phyloP scores from a whole-genome alignment of 2,888 invertebrate genomes.

The Gisinianus flammeolus region DNA sequence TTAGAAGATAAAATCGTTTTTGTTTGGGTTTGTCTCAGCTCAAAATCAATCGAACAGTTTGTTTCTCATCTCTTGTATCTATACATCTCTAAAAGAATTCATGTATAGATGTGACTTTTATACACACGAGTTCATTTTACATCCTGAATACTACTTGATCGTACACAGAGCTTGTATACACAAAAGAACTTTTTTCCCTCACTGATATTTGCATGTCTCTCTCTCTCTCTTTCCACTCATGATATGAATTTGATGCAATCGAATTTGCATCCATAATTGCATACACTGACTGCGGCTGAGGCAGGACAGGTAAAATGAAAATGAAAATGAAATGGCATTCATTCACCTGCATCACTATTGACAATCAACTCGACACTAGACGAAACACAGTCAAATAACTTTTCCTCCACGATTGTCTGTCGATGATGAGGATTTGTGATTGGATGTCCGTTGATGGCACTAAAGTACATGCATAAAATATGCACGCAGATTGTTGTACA shows the following conservation, averaged over 20 bases:
- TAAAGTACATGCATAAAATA: background rate
- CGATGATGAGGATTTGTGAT: background rate
- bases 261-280: slow-evolving; percentile 30
- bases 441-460: background rate
- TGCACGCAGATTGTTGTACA: background rate
- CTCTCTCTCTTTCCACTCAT: background rate
- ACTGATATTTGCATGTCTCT: background rate
- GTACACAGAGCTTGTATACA: too few relatives aligned
- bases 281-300: too few relatives aligned
- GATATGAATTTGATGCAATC: slow-evolving; percentile 11
- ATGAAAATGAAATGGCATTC: background rate
- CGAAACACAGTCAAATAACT: background rate
- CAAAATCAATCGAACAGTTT: too few relatives aligned
- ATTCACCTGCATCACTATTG: background rate
- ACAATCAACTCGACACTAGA: background rate
- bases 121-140: too few relatives aligned
- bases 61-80: too few relatives aligned
- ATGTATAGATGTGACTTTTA: too few relatives aligned
- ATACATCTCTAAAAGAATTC: too few relatives aligned
- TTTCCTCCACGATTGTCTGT: background rate
- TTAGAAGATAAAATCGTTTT: too few relatives aligned
- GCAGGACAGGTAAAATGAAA: too few relatives aligned
- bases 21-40: too few relatives aligned
- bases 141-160: too few relatives aligned
- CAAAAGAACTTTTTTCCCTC: too few relatives aligned